Evolutionary conservation across 2,113 vertebrate genomes (phyloP).

Genomic region (Spea bombifrons): DNA sequence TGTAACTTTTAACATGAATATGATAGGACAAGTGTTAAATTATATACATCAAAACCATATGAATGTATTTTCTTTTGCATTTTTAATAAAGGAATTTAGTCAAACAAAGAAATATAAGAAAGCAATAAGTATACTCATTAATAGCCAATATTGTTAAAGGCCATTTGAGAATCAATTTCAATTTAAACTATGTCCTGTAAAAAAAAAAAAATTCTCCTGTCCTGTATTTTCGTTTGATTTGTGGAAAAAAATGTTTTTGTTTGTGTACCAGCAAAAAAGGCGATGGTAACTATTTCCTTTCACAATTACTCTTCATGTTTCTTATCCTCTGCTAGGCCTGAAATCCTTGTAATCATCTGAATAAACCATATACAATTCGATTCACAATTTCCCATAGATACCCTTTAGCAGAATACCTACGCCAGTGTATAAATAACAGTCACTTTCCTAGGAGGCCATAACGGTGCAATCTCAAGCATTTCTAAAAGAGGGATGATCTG

Average conservation of each 20-base stretch:
- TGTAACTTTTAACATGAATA: too few relatives aligned
- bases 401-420: constrained; percentile 29
- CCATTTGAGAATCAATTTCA: neutral
- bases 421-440: constrained; percentile 38
- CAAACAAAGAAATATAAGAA: neutral
- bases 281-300: constrained; percentile 30
- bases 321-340: constrained; percentile 19
- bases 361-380: constrained; percentile 42
- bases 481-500: constrained; percentile 33
- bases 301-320: constrained; percentile 30
- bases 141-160: neutral
- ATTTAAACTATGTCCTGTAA: constrained; percentile 17
- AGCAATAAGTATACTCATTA: neutral
- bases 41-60: too few relatives aligned
- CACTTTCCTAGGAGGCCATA: constrained; percentile 41
- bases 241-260: constrained; percentile 13
- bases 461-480: constrained; percentile 39
- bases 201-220: neutral
- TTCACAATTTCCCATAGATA: constrained; percentile 38
- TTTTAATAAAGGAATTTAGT: too few relatives aligned
- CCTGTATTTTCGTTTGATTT: constrained; percentile 13
- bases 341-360: constrained; percentile 43
- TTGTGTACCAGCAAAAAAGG: constrained; percentile 12
- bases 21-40: too few relatives aligned
- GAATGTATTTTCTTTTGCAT: too few relatives aligned